phyloP scores from a whole-genome alignment of 2,888 invertebrate species.

The Pollenia angustigena region DNA sequence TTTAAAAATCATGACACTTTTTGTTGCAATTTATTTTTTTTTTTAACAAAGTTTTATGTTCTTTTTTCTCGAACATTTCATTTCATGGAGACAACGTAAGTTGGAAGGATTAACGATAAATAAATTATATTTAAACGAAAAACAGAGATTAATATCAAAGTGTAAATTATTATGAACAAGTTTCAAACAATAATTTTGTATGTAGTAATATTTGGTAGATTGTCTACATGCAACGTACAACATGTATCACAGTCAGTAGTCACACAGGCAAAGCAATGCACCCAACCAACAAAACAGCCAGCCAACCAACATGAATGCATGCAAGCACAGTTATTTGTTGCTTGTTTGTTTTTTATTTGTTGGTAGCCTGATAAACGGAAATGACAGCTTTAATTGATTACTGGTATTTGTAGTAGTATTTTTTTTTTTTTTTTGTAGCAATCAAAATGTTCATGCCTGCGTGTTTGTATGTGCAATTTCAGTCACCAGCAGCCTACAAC shows the following conservation, averaged over 20 bases:
- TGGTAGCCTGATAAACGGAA: constrained; percentile 68
- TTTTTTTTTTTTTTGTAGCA: constrained; percentile 12
- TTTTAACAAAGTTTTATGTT: constrained; percentile 16
- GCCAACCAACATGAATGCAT: constrained; percentile 41
- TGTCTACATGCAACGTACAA: constrained; percentile 52
- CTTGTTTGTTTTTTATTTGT: constrained; percentile 45
- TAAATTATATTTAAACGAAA: constrained; percentile 67
- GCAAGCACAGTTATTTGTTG: constrained; percentile 58
- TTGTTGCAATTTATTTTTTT: not conserved
- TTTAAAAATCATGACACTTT: constrained; percentile 44
- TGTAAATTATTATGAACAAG: constrained; percentile 70
- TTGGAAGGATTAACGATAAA: constrained; percentile 63
- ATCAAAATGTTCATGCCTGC: not conserved
- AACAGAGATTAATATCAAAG: constrained; percentile 69
- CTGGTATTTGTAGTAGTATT: constrained; percentile 31
- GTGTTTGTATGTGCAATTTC: constrained; percentile 8
- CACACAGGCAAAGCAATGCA: constrained; percentile 5
- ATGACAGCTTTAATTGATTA: constrained; percentile 72
- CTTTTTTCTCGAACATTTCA: constrained; percentile 18
- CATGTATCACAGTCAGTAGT: not conserved
- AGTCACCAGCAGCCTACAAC: constrained; percentile 48
- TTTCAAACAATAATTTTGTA: constrained; percentile 59
- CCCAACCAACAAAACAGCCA: not conserved
- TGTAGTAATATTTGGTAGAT: constrained; percentile 52
- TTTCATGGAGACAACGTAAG: constrained; percentile 46